These are phyloP conservation scores for Camarhynchus parvulus DNA, from an alignment of 2,113 vertebrate genomes.

Conservation along the genomic window DNA sequence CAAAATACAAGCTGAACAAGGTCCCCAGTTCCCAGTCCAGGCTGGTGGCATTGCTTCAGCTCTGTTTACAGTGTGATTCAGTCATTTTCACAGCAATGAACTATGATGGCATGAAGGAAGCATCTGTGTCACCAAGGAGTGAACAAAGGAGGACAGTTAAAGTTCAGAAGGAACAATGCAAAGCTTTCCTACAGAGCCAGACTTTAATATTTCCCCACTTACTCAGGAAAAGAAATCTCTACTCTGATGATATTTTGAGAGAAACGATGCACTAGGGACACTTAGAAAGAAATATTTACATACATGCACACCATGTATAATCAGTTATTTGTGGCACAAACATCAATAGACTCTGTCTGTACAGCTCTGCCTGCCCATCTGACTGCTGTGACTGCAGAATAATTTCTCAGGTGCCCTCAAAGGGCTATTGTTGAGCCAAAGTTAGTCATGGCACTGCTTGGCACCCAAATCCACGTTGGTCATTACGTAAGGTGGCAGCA, in stretches of 20 bases:
- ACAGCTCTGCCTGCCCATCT: neutral
- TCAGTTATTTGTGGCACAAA: neutral
- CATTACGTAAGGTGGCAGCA: constrained; percentile 48
- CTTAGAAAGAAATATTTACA: neutral
- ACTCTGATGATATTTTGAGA: neutral
- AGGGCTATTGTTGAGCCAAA: constrained; percentile 37
- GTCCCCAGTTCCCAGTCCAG: neutral
- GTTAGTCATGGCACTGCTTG: constrained; percentile 48
- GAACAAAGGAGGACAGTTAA: constrained; percentile 34
- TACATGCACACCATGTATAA: neutral
- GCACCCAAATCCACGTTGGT: constrained; percentile 5
- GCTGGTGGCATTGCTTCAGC: neutral
- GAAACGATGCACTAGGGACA: neutral
- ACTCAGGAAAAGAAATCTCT: neutral
- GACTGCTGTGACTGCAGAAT: constrained; percentile 44
- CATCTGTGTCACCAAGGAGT: neutral
- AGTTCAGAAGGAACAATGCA: constrained; percentile 12
- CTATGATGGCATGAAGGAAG: constrained; percentile 50
- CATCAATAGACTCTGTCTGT: neutral
- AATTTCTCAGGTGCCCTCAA: constrained; percentile 62
- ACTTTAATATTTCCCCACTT: neutral
- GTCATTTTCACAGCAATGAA: constrained; percentile 28
- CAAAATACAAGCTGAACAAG: neutral
- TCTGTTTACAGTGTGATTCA: constrained; percentile 44
- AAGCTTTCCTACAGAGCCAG: neutral